A percentile compares a stretch with the other conserved stretches of the same genome.
Evolutionary conservation across 2,888 invertebrate species (phyloP).

Genomic region (Acleris emargana): DNA sequence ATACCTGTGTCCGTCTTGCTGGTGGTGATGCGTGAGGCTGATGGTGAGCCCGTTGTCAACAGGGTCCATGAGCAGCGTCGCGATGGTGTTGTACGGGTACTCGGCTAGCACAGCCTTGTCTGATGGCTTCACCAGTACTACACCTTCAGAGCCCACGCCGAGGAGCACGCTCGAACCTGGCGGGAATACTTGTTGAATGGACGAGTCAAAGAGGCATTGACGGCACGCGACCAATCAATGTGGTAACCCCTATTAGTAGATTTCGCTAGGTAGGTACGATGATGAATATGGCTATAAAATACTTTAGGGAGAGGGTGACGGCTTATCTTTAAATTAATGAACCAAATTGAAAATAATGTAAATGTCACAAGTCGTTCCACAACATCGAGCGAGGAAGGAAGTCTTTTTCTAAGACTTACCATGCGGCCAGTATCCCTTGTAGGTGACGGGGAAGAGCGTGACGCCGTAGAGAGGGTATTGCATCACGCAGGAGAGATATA

Average conservation of each 20-base stretch:
- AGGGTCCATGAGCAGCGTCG: constrained; percentile 95
- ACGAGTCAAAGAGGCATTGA: no score
- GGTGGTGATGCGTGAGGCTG: constrained; percentile 89
- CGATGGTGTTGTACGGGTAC: constrained; percentile 95
- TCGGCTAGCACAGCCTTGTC: constrained; percentile 96
- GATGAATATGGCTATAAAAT: no score
- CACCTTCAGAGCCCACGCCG: constrained; percentile 95
- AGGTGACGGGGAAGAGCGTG: constrained; percentile 94
- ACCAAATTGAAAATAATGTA: no score
- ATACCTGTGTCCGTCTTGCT: constrained; percentile 82
- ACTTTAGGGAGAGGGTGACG: no score
- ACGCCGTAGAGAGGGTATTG: constrained; percentile 97
- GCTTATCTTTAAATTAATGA: no score
- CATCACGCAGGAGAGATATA: constrained; percentile 97
- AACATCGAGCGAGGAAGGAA: no score
- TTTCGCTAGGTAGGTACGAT: no score
- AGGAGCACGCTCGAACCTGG: constrained; percentile 85
- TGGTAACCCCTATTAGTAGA: no score
- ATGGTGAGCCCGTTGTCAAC: constrained; percentile 96
- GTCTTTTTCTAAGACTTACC: constrained; percentile 72
- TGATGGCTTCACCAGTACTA: constrained; percentile 94
- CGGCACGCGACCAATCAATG: no score
- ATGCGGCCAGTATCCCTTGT: constrained; percentile 97
- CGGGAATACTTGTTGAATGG: no score
- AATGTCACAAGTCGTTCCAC: no score